These are phyloP conservation scores for Sycophila sp. DNA, from an alignment of 1,140 invertebrate species.

Conservation along the genomic window DNA sequence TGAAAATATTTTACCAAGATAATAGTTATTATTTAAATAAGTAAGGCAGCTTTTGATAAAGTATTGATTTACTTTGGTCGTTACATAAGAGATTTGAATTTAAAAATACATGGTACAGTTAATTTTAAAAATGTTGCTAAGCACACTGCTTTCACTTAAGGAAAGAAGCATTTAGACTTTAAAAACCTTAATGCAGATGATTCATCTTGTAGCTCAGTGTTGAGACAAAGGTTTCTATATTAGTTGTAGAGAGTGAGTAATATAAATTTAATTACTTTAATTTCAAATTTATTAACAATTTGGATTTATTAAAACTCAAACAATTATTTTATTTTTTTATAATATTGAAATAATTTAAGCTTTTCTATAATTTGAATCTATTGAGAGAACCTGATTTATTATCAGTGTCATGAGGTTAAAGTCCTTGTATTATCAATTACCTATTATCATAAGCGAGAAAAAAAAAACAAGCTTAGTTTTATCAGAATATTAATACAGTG, in stretches of 20 bases:
- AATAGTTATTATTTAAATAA: too few relatives aligned
- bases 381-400: background rate
- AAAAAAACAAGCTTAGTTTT: too few relatives aligned
- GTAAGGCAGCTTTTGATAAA: too few relatives aligned
- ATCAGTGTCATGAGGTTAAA: background rate
- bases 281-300: background rate
- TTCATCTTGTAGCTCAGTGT: background rate
- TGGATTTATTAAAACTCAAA: background rate
- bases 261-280: background rate
- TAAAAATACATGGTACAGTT: too few relatives aligned
- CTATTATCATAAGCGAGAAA: background rate
- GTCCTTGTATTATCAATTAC: background rate
- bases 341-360: too few relatives aligned
- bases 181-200: conserved; percentile 2
- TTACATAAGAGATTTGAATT: too few relatives aligned
- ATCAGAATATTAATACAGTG: too few relatives aligned
- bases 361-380: background rate
- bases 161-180: too few relatives aligned
- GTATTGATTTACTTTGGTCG: too few relatives aligned
- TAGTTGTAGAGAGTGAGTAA: background rate
- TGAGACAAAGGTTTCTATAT: background rate
- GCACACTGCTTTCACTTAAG: too few relatives aligned
- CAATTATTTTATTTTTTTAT: background rate
- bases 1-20: too few relatives aligned
- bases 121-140: too few relatives aligned